Conservation (phyloP, 2,113 vertebrate species). For the Edolisoma coerulescens region DNA sequence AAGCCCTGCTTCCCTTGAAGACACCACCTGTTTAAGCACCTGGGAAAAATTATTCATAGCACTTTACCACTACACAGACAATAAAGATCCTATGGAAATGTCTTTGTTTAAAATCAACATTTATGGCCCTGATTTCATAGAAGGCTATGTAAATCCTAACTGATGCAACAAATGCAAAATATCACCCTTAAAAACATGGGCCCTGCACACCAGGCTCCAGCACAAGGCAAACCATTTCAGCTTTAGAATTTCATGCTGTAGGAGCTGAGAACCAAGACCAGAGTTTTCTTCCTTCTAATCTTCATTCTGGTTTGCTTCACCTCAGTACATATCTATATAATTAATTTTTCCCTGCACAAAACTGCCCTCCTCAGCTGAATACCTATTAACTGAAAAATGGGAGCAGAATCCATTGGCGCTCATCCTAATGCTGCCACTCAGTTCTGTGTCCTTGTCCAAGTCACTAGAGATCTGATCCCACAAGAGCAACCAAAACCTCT, state of each 20-base stretch:
- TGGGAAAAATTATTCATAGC: slow-evolving; percentile 50
- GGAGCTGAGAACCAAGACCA: background rate
- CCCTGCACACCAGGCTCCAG: background rate
- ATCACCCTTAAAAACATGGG: background rate
- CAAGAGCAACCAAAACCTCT: background rate
- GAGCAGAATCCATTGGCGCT: background rate
- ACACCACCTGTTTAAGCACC: slow-evolving; percentile 50
- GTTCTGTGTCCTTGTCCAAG: background rate
- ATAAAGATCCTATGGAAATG: slow-evolving; percentile 35
- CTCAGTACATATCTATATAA: background rate
- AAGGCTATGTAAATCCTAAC: background rate
- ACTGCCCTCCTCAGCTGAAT: background rate
- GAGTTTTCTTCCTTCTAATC: background rate
- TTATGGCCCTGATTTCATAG: background rate
- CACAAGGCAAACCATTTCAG: background rate
- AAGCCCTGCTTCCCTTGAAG: slow-evolving; percentile 29
- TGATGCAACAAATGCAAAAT: background rate
- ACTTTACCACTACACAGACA: slow-evolving; percentile 19
- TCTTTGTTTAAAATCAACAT: slow-evolving; percentile 53
- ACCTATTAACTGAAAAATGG: background rate
- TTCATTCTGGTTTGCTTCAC: background rate
- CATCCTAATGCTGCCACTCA: rapidly evolving
- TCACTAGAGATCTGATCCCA: background rate
- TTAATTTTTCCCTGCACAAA: background rate
- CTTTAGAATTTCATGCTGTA: background rate